Conservation (phyloP, 2,888 invertebrate genomes). For the Cinara cedri region DNA sequence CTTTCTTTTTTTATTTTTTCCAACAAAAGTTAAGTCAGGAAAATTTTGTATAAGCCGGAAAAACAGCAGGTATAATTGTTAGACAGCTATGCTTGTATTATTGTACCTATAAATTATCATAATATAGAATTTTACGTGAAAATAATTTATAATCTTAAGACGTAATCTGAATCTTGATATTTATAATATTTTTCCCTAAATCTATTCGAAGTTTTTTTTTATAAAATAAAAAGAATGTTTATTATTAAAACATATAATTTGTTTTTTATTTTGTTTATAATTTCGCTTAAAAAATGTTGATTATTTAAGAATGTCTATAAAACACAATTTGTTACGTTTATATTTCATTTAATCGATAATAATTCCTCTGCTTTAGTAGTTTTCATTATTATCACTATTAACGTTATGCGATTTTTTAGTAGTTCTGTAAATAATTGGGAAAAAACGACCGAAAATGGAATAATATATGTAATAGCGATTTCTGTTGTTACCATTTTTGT, state of each 20-base stretch:
- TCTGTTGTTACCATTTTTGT: too few species aligned
- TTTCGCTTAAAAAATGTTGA: neutral
- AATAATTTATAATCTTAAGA: neutral
- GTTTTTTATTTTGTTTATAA: neutral
- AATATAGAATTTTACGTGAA: neutral
- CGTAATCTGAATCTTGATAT: neutral
- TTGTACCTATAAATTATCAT: neutral
- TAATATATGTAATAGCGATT: too few species aligned
- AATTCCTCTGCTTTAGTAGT: too few species aligned
- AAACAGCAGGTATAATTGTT: neutral
- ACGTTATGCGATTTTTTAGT: too few species aligned
- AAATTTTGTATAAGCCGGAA: neutral
- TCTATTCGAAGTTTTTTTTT: too few species aligned
- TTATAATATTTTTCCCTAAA: neutral
- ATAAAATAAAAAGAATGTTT: neutral
- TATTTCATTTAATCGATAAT: too few species aligned
- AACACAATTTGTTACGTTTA: too few species aligned
- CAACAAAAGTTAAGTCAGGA: conserved; percentile 6
- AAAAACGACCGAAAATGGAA: too few species aligned
- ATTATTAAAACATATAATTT: neutral
- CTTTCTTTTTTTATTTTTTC: neutral
- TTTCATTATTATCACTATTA: too few species aligned
- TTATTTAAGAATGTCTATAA: neutral
- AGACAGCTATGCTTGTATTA: too few species aligned
- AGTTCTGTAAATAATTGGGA: too few species aligned